A percentile compares a stretch with the other conserved stretches of the same genome.
These are phyloP conservation scores for Hyphantria cunea DNA, from an alignment of 1,140 invertebrate genomes.

Conservation along the genomic window DNA sequence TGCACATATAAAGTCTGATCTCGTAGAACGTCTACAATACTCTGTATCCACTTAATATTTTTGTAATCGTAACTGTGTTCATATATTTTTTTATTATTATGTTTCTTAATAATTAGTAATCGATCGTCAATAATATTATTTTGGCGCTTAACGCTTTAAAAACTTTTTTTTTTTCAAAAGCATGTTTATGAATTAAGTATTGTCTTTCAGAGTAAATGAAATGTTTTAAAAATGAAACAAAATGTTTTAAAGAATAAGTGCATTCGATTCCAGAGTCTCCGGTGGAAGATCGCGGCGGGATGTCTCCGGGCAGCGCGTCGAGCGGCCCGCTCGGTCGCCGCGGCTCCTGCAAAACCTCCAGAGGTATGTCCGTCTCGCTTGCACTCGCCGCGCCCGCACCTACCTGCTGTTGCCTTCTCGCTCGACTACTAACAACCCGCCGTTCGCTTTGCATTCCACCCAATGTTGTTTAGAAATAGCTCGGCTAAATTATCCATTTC, in stretches of 20 bases:
- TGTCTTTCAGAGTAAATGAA: not conserved
- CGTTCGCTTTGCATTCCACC: slow-evolving; percentile 24
- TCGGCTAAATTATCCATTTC: not conserved
- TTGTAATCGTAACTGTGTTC: no score
- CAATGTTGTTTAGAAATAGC: slow-evolving; percentile 3
- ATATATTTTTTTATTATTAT: no score
- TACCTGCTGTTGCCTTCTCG: slow-evolving; percentile 6
- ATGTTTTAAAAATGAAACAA: not conserved
- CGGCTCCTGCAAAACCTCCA: slow-evolving; percentile 92
- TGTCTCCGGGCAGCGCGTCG: slow-evolving; percentile 87
- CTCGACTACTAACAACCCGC: slow-evolving; percentile 25
- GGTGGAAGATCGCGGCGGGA: slow-evolving; percentile 88
- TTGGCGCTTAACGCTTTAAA: slow-evolving; percentile 17
- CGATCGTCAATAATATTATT: slow-evolving; percentile 1
- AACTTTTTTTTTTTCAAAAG: not conserved
- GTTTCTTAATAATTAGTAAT: no score
- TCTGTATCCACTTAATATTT: no score
- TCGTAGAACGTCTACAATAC: no score
- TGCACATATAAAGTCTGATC: no score
- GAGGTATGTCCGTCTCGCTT: slow-evolving; percentile 82
- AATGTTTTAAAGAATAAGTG: no score
- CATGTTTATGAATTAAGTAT: not conserved
- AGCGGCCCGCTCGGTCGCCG: slow-evolving; percentile 87
- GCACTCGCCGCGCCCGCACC: slow-evolving; percentile 7
- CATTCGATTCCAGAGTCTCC: slow-evolving; percentile 86